phyloP scores from a whole-genome alignment of 2,113 vertebrate species.

The Pseudonaja textilis region DNA sequence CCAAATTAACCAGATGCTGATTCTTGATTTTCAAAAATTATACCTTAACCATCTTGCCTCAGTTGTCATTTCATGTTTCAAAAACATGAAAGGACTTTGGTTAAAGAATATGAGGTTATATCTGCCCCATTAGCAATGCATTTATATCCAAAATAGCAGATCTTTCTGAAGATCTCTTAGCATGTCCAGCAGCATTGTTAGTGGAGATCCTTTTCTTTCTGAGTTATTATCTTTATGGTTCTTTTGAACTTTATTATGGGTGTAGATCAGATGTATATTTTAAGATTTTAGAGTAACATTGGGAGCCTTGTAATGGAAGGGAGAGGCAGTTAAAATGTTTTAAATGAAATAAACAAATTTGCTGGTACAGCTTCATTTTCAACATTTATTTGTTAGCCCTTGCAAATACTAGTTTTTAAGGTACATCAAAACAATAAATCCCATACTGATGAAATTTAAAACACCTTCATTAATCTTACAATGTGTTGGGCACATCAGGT shows the following conservation, averaged over 20 bases:
- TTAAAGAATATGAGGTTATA: not conserved
- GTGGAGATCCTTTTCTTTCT: not conserved
- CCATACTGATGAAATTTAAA: conserved; percentile 70
- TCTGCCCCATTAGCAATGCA: not conserved
- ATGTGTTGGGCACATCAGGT: conserved; percentile 70
- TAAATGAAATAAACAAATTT: conserved; percentile 7
- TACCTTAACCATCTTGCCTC: not conserved
- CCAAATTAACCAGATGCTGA: not conserved
- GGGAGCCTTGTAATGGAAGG: not conserved
- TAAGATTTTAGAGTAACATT: conserved; percentile 9
- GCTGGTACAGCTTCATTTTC: conserved; percentile 31
- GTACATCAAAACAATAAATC: conserved; percentile 13
- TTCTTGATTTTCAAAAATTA: not conserved
- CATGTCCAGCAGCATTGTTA: not conserved
- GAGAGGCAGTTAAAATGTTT: not conserved
- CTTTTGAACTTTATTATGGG: not conserved
- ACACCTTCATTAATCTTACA: conserved; percentile 75
- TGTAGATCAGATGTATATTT: conserved; percentile 34
- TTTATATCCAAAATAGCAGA: not conserved
- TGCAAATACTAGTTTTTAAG: conserved; percentile 58
- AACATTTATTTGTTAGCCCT: conserved; percentile 64
- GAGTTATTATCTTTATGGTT: not conserved
- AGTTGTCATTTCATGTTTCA: not conserved
- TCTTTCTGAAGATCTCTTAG: not conserved
- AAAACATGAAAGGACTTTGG: not conserved